phyloP scores from a whole-genome alignment of 2,797 vertebrate genomes.

The Loris lydekkerianus region DNA sequence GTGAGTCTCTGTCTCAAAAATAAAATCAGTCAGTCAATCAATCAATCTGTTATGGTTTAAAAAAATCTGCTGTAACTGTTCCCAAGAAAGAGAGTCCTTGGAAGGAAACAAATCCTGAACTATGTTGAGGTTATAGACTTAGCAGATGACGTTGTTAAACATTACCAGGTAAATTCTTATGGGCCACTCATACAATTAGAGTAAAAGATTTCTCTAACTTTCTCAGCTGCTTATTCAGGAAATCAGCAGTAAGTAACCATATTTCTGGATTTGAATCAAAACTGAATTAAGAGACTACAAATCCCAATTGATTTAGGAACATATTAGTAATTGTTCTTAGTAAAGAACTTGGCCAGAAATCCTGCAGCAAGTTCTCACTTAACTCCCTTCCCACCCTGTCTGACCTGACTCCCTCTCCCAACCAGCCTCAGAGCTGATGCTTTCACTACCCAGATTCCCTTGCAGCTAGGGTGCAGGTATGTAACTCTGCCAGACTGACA shows the following conservation, averaged over 20 bases:
- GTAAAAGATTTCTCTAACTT: neutral
- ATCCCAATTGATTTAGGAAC: neutral
- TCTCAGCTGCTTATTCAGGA: slow-evolving; percentile 25
- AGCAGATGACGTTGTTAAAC: neutral
- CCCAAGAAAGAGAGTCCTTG: neutral
- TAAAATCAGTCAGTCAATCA: no score
- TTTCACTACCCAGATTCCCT: neutral
- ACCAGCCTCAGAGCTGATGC: neutral
- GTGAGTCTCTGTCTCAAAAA: no score
- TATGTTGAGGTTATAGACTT: neutral
- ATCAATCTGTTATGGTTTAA: neutral
- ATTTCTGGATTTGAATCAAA: slow-evolving; percentile 30
- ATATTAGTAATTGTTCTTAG: neutral
- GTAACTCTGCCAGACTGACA: neutral
- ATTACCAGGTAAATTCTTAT: neutral
- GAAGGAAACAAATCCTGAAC: neutral
- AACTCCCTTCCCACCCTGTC: neutral
- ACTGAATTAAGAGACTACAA: neutral
- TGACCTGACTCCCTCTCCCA: neutral
- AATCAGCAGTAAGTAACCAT: neutral
- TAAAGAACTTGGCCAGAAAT: slow-evolving; percentile 5
- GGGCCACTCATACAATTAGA: neutral
- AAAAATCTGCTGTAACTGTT: neutral
- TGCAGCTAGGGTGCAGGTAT: neutral
- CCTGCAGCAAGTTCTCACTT: neutral